Percentiles rank a stretch among this genome's conserved stretches.
These are phyloP conservation scores for Cuniculus paca DNA, from an alignment of 2,797 vertebrate species.

Conservation along the genomic window DNA sequence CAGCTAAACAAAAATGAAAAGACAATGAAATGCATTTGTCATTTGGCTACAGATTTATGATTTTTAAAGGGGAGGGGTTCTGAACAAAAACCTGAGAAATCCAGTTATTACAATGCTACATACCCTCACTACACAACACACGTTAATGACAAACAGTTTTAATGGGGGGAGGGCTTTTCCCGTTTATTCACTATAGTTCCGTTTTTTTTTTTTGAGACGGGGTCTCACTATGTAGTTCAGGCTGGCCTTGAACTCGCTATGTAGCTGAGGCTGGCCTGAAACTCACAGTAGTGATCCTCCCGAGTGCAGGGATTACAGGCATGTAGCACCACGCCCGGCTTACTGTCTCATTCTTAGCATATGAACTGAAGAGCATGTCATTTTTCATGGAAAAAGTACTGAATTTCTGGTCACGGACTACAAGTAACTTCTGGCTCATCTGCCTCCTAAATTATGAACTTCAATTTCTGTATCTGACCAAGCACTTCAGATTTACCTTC, in stretches of 20 bases:
- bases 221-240: background rate
- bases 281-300: background rate
- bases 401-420: constrained; percentile 17
- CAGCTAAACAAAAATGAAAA: background rate
- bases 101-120: background rate
- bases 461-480: background rate
- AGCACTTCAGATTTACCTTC: background rate
- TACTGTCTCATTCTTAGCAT: background rate
- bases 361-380: background rate
- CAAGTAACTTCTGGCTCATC: background rate
- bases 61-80: background rate
- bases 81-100: constrained; percentile 35
- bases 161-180: background rate
- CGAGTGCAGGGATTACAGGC: background rate
- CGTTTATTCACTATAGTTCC: background rate
- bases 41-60: background rate
- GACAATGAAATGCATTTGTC: background rate
- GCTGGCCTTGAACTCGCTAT: background rate
- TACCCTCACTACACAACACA: background rate
- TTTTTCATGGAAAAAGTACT: background rate
- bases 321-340: background rate
- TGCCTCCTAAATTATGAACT: background rate
- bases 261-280: background rate
- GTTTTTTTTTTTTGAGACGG: background rate
- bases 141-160: background rate